A percentile compares a stretch with the other conserved stretches of the same genome.
phyloP scores from a whole-genome alignment of 2,113 vertebrate species.

The Pedetes capensis region DNA sequence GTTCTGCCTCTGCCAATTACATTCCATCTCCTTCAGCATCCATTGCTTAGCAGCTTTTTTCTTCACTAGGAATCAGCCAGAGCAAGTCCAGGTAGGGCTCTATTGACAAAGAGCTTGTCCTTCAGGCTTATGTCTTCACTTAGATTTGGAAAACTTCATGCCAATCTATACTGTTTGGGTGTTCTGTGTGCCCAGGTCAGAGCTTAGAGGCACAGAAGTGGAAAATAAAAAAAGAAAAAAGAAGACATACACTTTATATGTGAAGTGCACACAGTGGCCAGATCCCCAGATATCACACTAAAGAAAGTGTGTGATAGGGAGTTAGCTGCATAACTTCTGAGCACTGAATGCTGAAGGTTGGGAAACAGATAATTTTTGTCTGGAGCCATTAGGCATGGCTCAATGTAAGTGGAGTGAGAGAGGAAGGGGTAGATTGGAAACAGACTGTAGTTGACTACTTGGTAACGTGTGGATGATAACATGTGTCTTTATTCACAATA shows the following conservation, averaged over 20 bases:
- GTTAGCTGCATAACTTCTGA: neutral
- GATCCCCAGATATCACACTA: neutral
- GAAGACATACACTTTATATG: neutral
- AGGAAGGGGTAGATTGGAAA: neutral
- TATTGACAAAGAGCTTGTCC: neutral
- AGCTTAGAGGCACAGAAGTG: neutral
- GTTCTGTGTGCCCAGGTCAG: neutral
- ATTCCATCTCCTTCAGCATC: neutral
- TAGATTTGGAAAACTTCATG: neutral
- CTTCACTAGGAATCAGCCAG: neutral
- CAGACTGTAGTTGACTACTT: neutral
- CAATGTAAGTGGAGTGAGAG: neutral
- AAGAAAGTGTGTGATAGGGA: neutral
- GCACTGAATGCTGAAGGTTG: neutral
- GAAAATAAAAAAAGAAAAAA: neutral
- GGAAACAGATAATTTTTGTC: neutral
- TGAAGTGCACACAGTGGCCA: neutral
- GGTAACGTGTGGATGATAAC: neutral
- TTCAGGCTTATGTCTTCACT: neutral
- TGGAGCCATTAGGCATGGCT: neutral
- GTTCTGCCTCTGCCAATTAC: constrained; percentile 59
- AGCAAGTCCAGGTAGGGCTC: neutral
- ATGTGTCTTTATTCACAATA: neutral
- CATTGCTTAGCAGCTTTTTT: constrained; percentile 16
- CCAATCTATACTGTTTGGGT: neutral